Evolutionary conservation across 2,888 invertebrate genomes (phyloP).

Genomic region (Nowickia ferox): DNA sequence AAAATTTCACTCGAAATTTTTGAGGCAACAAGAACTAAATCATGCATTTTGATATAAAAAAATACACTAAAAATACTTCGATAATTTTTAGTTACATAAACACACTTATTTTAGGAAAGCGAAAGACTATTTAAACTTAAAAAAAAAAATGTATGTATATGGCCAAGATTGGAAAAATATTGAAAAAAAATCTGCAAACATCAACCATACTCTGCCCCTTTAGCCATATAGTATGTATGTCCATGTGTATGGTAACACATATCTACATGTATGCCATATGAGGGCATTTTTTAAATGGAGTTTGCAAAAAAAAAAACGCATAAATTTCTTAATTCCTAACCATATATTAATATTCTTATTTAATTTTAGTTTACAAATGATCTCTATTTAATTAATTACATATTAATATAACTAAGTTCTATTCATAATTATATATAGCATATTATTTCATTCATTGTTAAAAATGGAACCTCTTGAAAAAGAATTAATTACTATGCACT

Average conservation of each 20-base stretch:
- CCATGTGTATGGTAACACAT: no score
- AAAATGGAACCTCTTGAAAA: background rate
- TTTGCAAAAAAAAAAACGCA: background rate
- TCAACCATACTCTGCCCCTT: background rate
- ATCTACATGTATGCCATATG: background rate
- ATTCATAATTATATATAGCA: constrained; percentile 2
- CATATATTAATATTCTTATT: background rate
- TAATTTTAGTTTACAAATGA: constrained; percentile 25
- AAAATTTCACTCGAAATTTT: constrained; percentile 65
- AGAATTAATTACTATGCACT: background rate
- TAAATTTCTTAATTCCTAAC: background rate
- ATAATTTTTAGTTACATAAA: constrained; percentile 40
- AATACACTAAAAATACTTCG: constrained; percentile 34
- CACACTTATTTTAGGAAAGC: constrained; percentile 73
- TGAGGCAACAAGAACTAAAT: background rate
- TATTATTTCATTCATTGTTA: background rate
- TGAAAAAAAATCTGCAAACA: background rate
- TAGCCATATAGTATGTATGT: no score
- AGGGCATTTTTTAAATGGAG: no score
- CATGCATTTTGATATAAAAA: constrained; percentile 25
- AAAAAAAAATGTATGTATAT: constrained; percentile 47
- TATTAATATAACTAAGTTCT: constrained; percentile 2
- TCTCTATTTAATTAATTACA: constrained; percentile 49
- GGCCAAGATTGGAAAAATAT: constrained; percentile 34
- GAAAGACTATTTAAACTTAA: constrained; percentile 74